Base-by-base conservation (phyloP, 2,113 vertebrate genomes). In the Centrocercus urophasianus region DNA sequence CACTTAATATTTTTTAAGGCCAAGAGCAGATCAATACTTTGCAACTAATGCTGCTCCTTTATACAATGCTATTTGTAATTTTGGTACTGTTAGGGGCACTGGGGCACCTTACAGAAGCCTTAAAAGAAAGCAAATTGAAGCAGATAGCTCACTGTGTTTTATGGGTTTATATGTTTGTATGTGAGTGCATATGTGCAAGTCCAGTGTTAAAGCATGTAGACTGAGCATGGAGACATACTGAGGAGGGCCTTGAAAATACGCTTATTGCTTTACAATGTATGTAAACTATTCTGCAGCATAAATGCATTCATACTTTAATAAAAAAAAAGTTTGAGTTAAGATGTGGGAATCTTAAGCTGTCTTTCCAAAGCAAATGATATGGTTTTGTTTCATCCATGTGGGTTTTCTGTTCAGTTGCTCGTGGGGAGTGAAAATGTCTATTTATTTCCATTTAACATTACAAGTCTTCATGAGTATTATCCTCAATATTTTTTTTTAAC, bases 231-330 rank as follows among this genome's bases (percentile, higher is more conserved):
- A 92, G 90, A 97, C 56, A 5, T 72, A 89, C 3, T 89, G 96
- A 94, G 87, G 91, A 96, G 85, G 94, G 93, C 64, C 95, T 97
- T 91, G 94, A 94, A 97, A 97, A 96, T 93, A 89, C 52, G 96
- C 97, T 97, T 98, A 95, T 96, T 97, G 97, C 97, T 98, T 97
- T 97, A 88, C 87, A 84, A 92, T 95, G 94, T 97, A 97, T 98
- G 97, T 97, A 98, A 98, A 97, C 95, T 86, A 80, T 97, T 97
- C 96, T 97, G 52, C 93, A 97, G 97, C 95, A 79, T 97, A 97
- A 97, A 96, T 96, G 83, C 97, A 94, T 98, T 97, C 97, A 93
- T 96, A 97, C 97, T 97, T 98, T 97, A 98, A 98, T 98, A 97
- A 98, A 98, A 97, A 96, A 96, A 95, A 90, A 54, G 91, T 96